Evolutionary conservation across 2,888 invertebrate genomes (phyloP), one percentile per base, ranked within the genome.

Genomic region (Epirrhoe alternata): DNA sequence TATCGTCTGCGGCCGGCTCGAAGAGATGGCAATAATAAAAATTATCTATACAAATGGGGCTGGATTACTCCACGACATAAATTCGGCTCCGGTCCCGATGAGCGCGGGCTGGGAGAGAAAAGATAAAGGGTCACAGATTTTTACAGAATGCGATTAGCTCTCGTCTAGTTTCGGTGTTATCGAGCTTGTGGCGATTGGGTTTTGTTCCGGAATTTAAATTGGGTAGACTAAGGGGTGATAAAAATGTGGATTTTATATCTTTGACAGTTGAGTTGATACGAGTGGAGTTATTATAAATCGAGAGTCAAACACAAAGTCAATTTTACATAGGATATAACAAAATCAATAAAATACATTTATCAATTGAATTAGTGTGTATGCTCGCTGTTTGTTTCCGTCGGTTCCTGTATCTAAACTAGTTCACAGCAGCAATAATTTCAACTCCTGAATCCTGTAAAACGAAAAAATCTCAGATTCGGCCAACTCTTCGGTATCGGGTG

Each of bases 31-130:
- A 93, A 93, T 93, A 93, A 93, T 93, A 93, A 93, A 93, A 93
- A 93, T 93, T 93, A 93, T 93, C 93, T 92, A 92, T 93, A 93
- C 92, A 93, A 93, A 93, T 92, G 92, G 92, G 87, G 76, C 83
- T 78, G 92, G 92, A 93, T 93, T 93, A 93, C 91, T 90, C 84
- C 84, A 77, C 88, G 90, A 92, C 92, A 93, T 93, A 93, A 93
- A 93, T 93, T 93, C 89, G 89, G 89, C 89, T 90, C 89, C 81
- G 87, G 85, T 86, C 83, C 89, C 92, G 90, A 92, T 91, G 92
- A 91, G 87, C 84, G 85, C 82, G 81, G 77, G 86, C 89, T 89
- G 89, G 81, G 81, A 79, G 80, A 82, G 82, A 71, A 74, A 79
- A 88, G 91, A 91, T 91, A 92, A 92, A 91, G 92, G 92, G 92